Base-by-base conservation (phyloP, 2,888 invertebrate genomes). In the Drosophila tanythrix region DNA sequence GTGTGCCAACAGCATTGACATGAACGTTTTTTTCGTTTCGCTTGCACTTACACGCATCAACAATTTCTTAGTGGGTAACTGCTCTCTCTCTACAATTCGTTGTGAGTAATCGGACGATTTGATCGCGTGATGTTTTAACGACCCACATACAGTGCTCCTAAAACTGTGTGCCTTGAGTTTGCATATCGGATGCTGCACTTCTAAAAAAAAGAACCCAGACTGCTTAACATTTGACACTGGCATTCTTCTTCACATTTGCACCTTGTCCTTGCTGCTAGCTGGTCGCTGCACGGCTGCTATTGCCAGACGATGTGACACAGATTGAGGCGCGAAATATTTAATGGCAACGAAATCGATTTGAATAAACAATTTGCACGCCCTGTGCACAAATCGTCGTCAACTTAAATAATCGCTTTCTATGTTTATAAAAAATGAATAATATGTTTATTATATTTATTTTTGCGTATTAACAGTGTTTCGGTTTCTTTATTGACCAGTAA, bases 81-180 rank as follows among this genome's bases (percentile, higher is more conserved):
- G 77, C 29, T 64, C 69, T 72, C 64, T 70, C 65, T 27, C 55
- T 70, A 67, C 57, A 76, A 88, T 86, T 90, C 84, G 76, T 68
- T 79, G 82, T 73, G 74, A 82, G 82, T 79, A 81, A 88, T 89
- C 90, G 76, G 80, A 60, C 83, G 81, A 88, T 81, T 50, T 58
- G 83, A 88, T 89, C 88, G 88, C 88, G 90, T 89, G 88, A 90
- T 90, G 78, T 79, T 67, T 51, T 72, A 27, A 46, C 56, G 36
- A 1, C 11, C 13, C 29, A 25, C 18, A 8, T 4, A 2, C 78
- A 79, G 15, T 78, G 67, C 60, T 7, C 0, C 53, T 35, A 8
- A 82, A 89, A 87, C 86, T 85, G 73, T 80, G 27, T 31, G 21
- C 56, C 59, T 51, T 56, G 21, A 15, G 35, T 66, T 29, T 50